A percentile compares a stretch with the other conserved stretches of the same genome.
phyloP scores from a whole-genome alignment of 2,888 invertebrate species.

The Agrypnus murinus region DNA sequence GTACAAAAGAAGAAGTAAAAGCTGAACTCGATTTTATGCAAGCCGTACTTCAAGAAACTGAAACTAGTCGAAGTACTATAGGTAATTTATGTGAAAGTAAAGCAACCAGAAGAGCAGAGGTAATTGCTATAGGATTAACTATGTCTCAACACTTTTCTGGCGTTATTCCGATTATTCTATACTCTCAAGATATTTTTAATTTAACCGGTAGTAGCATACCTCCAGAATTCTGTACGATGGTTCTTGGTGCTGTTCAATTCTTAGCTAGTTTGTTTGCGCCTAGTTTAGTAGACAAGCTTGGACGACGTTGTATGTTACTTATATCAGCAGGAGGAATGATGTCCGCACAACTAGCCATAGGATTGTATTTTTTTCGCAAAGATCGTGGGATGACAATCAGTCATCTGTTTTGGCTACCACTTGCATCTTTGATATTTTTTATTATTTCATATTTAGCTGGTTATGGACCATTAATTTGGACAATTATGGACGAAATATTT shows the following conservation, averaged over 20 bases:
- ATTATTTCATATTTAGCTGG: constrained; percentile 81
- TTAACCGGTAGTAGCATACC: constrained; percentile 77
- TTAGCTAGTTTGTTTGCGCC: constrained; percentile 81
- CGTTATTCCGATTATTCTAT: constrained; percentile 87
- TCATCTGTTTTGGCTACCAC: constrained; percentile 79
- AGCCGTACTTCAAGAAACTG: constrained; percentile 70
- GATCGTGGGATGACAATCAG: constrained; percentile 72
- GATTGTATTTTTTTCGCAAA: constrained; percentile 79
- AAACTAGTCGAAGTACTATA: constrained; percentile 66
- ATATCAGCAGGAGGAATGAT: constrained; percentile 80
- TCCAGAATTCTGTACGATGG: constrained; percentile 80
- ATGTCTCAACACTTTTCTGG: constrained; percentile 89
- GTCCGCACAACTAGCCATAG: constrained; percentile 74
- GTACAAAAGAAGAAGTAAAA: constrained; percentile 75
- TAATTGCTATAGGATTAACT: constrained; percentile 20
- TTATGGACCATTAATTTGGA: constrained; percentile 86
- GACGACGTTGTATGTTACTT: constrained; percentile 81
- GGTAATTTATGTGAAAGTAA: constrained; percentile 71
- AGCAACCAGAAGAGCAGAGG: constrained; percentile 78
- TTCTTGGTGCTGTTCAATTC: constrained; percentile 83
- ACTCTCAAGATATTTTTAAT: constrained; percentile 81
- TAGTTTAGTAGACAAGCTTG: constrained; percentile 83
- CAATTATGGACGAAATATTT: constrained; percentile 87
- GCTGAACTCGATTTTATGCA: constrained; percentile 79
- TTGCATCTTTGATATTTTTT: constrained; percentile 80